Conservation (phyloP, 2,797 vertebrate genomes). For the Aulostomus chinensis region DNA sequence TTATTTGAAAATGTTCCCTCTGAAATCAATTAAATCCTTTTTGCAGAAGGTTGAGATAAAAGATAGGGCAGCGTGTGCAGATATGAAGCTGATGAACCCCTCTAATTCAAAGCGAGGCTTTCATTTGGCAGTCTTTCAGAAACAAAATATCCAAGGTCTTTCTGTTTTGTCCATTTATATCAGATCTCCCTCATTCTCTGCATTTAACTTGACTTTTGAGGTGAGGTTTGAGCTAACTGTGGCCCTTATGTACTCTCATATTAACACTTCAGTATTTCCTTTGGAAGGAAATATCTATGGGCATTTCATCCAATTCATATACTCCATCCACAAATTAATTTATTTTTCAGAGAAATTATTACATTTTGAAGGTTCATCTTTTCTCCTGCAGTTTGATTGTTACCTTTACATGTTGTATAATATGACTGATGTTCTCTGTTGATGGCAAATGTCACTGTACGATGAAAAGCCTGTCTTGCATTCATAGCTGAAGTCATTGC, state of each 20-base stretch:
- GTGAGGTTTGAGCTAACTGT: slow-evolving; percentile 41
- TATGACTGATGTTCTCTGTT: slow-evolving; percentile 83
- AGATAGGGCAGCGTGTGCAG: slow-evolving; percentile 68
- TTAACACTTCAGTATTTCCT: slow-evolving; percentile 48
- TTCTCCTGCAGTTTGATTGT: slow-evolving; percentile 83
- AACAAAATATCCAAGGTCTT: slow-evolving; percentile 67
- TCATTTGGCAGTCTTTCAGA: slow-evolving; percentile 58
- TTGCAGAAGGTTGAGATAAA: slow-evolving; percentile 52
- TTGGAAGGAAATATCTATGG: slow-evolving; percentile 84
- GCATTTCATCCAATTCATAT: slow-evolving; percentile 87
- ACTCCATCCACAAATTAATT: slow-evolving; percentile 82
- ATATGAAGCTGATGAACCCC: slow-evolving; percentile 58
- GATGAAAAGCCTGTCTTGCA: too few relatives aligned
- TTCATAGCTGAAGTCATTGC: too few relatives aligned
- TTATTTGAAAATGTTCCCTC: slow-evolving; percentile 44
- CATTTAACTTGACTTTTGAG: slow-evolving; percentile 48
- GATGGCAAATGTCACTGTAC: too few relatives aligned
- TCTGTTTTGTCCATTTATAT: slow-evolving; percentile 55
- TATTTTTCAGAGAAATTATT: slow-evolving; percentile 72
- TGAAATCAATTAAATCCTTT: slow-evolving; percentile 69
- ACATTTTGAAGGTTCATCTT: slow-evolving; percentile 86
- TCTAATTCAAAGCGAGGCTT: slow-evolving; percentile 58
- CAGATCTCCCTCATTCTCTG: slow-evolving; percentile 32
- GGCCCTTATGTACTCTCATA: slow-evolving; percentile 19
- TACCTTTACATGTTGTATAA: slow-evolving; percentile 83